Percentiles rank a stretch among this genome's conserved stretches.
These are phyloP conservation scores for Xanthia icteritia DNA, from an alignment of 2,888 invertebrate species.

Conservation along the genomic window DNA sequence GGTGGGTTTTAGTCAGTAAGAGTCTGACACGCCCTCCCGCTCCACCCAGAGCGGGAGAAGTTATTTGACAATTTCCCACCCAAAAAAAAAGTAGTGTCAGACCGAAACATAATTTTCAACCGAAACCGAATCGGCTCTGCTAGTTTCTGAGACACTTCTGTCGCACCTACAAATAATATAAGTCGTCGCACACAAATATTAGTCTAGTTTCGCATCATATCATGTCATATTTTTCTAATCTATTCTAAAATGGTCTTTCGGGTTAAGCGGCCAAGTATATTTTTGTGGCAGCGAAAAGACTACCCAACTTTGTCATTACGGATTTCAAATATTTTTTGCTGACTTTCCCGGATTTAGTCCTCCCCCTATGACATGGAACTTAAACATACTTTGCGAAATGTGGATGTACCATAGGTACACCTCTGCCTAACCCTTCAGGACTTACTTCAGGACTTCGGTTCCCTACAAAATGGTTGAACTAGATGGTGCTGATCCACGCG, in stretches of 20 bases:
- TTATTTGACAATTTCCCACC: too few species aligned
- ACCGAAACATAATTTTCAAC: not conserved
- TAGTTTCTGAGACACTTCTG: not conserved
- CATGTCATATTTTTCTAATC: not conserved
- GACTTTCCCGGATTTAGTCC: not conserved
- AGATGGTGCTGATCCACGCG: too few species aligned
- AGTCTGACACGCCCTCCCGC: too few species aligned
- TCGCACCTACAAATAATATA: too few species aligned
- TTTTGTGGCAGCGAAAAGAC: not conserved
- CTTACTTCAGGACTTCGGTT: too few species aligned
- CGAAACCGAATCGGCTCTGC: not conserved
- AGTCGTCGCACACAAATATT: not conserved
- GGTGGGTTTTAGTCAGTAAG: too few species aligned
- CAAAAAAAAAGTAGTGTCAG: not conserved
- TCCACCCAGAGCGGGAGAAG: too few species aligned
- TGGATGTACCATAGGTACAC: not conserved
- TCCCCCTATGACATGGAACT: not conserved
- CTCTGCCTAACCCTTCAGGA: not conserved
- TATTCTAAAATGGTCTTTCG: not conserved
- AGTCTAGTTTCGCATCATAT: not conserved
- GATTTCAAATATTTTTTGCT: not conserved
- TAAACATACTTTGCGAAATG: not conserved
- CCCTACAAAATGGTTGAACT: too few species aligned
- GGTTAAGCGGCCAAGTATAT: not conserved
- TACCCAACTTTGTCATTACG: not conserved